Percentiles rank a stretch among this genome's conserved stretches.
Conservation (phyloP, 2,113 vertebrate genomes). For the Narcine bancroftii region DNA sequence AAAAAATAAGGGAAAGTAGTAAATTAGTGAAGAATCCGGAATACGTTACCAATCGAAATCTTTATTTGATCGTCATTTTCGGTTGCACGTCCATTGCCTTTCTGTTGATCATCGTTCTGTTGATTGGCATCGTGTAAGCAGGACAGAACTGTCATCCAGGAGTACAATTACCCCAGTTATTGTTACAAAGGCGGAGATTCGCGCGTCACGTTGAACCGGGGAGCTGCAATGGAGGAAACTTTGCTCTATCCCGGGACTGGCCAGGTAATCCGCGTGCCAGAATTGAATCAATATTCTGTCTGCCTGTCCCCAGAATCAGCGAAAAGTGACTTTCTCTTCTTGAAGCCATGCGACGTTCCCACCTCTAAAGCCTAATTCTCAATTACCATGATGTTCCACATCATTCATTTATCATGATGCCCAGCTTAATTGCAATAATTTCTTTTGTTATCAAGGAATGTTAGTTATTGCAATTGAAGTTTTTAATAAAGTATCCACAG, state of each 20-base stretch:
- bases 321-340: background rate
- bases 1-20: too few species aligned
- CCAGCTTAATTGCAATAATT: too few species aligned
- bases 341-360: background rate
- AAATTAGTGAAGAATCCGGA: too few species aligned
- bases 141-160: background rate
- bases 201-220: background rate
- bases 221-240: background rate
- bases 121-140: constrained; percentile 22
- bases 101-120: background rate
- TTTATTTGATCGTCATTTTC: constrained; percentile 19
- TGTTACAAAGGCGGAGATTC: background rate
- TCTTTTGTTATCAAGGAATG: too few species aligned
- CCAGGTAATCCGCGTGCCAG: background rate
- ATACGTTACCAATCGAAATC: background rate
- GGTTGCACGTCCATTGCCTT: background rate
- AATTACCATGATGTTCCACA: background rate
- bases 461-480: too few species aligned
- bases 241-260: background rate
- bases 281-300: background rate
- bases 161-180: background rate
- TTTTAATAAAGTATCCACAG: too few species aligned
- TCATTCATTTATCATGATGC: too few species aligned
- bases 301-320: constrained; percentile 1
- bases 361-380: background rate